Base-by-base conservation (phyloP, 1,140 invertebrate genomes). In the Trichomalopsis sarcophagae region DNA sequence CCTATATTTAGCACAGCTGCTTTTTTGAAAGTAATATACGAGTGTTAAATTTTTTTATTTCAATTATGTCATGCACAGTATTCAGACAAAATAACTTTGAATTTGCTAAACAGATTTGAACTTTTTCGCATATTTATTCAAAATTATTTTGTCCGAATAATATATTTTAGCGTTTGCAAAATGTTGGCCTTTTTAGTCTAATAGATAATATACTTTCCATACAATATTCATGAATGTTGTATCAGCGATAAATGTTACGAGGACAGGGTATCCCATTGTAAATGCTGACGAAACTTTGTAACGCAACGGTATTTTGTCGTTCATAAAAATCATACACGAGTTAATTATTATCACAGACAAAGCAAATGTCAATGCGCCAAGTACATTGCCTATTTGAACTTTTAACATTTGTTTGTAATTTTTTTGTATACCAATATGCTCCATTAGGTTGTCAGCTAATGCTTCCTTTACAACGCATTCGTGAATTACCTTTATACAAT, bases 161-260 rank as follows among this genome's bases (percentile, higher is more conserved):
- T 36, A 4, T 36, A 36, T 3, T 4, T 36, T 36, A 36, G 7
- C 4, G 0, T 21, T 66, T 66, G 21, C 14, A 17, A 66, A 21
- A 66, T 66, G 33, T 21, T 66, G 7, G n/a, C 21, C 11, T 17
- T 66, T 66, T 11, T 66, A 5, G 17, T 21, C n/a, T 21, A 30
- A 71, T 71, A 10, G 11, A 30, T 36, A 33, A 36, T 74, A 62
- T 74, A 81, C 73, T 23, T 87, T 84, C 89, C 80, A 89, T 44
- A 89, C 23, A 81, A 87, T 87, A 27, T 81, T 68, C 6, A 84
- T 47, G 33, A 89, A 89, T 7, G 89, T 80, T 4, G 73, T 9
- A 23, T 86, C 84, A 2, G 33, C 69, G 4, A 86, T 27, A 14
- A 44, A 62, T 23, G 81, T 78, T 2, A 89, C 6, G 0, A 55